Conservation (phyloP, 2,888 invertebrate species). For the Amaurobius ferox region DNA sequence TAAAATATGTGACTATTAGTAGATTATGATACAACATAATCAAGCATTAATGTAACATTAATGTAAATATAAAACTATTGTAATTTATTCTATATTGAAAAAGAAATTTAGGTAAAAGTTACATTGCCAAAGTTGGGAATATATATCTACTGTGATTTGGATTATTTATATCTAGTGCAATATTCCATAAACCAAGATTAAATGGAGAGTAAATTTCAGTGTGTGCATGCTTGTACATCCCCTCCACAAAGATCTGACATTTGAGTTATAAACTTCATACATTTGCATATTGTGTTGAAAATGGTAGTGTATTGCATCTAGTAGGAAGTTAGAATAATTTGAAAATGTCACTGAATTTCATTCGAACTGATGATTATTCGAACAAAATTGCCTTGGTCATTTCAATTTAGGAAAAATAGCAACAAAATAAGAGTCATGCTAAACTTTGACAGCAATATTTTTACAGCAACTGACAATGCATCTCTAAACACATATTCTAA, state of each 20-base stretch:
- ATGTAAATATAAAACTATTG: neutral
- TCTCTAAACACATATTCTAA: too few species aligned
- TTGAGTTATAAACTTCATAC: too few species aligned
- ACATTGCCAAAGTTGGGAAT: neutral
- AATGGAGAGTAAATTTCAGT: neutral
- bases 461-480: too few species aligned
- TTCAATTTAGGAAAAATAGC: too few species aligned
- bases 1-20: constrained; percentile 43
- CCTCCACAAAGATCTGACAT: constrained; percentile 16
- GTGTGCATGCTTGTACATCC: constrained; percentile 37
- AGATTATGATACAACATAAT: constrained; percentile 38
- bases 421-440: too few species aligned
- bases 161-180: neutral
- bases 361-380: too few species aligned
- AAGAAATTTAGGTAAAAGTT: neutral
- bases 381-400: too few species aligned
- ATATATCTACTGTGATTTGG: neutral
- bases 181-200: neutral
- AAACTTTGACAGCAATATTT: too few species aligned
- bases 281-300: too few species aligned
- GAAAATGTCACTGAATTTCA: too few species aligned
- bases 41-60: neutral
- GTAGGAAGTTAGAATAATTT: too few species aligned
- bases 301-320: too few species aligned
- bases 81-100: neutral